Base-by-base conservation (phyloP, 2,113 vertebrate species). In the Hirundichthys speculiger region DNA sequence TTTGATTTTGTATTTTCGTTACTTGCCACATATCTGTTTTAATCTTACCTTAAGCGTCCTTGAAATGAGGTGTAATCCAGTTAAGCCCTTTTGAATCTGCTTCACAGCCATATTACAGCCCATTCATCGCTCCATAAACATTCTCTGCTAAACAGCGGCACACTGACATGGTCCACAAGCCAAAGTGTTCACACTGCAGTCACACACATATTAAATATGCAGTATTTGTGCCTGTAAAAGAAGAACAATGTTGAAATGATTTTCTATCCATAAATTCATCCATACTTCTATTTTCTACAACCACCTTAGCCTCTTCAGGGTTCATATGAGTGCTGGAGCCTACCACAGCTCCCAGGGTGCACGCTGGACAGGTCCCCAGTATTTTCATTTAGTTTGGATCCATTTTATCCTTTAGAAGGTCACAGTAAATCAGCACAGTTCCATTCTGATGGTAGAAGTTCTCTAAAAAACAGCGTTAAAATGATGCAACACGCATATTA, bases 51-150 rank as follows among this genome's bases (percentile, higher is more conserved):
- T 90, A 92, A 91, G 88, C 88, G 84, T 89, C 80, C 88, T 89
- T 87, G 88, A 91, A 92, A 91, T 90, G 82, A 91, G 86, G 86
- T 86, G 89, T 91, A 92, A 91, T 91, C 89, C 88, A 89, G 79
- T 90, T 91, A 93, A 92, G 79, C 85, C 86, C 67, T 65, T 90
- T 90, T 88, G 80, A 92, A 90, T 89, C 84, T 86, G 88, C 84
- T 90, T 81, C 76, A 68, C 71, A 85, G 77, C 59, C 79, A 83
- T 58, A 79, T 83, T 78, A 75, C 76, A 72, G n/a, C 62, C 81
- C 64, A 69, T 84, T 90, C 79, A 77, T 84, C 39, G 48, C 63
- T 75, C 72, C 56, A 53, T 71, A 86, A 89, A 88, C 83, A 86
- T 73, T 70, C 66, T 63, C 59, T 69, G 25, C 76, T 74, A 68